Percentiles rank a stretch among this genome's conserved stretches.
These are phyloP conservation scores for Speoplatyrhinus poulsoni DNA, from an alignment of 2,113 vertebrate genomes.

Conservation along the genomic window DNA sequence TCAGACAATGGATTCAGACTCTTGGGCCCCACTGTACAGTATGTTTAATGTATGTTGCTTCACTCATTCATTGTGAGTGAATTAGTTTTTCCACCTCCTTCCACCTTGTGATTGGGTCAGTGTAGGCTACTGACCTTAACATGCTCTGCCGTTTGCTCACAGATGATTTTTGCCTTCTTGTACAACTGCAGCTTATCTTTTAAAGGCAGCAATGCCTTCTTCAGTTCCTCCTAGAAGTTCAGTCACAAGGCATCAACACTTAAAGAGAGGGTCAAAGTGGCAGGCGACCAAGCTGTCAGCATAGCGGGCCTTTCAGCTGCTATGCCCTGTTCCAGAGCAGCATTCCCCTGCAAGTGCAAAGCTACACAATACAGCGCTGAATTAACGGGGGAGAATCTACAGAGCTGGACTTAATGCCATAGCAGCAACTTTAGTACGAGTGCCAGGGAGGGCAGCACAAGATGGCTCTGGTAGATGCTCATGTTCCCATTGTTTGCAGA, in stretches of 20 bases:
- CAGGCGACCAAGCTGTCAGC: conserved; percentile 45
- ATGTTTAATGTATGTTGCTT: too few relatives aligned
- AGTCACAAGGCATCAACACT: conserved; percentile 40
- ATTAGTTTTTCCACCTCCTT: neutral
- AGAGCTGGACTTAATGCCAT: neutral
- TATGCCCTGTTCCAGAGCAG: conserved; percentile 22
- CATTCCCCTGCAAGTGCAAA: conserved; percentile 38
- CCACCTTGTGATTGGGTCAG: neutral
- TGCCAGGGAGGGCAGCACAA: neutral
- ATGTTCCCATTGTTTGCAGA: conserved; percentile 1
- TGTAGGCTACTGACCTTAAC: conserved; percentile 63
- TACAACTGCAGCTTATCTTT: conserved; percentile 74
- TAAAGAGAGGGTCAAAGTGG: conserved; percentile 42
- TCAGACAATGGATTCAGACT: too few relatives aligned
- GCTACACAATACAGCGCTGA: conserved; percentile 16
- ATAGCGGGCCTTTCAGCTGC: conserved; percentile 53
- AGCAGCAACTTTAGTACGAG: conserved; percentile 2
- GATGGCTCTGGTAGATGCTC: neutral
- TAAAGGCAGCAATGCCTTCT: conserved; percentile 70
- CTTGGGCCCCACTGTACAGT: too few relatives aligned
- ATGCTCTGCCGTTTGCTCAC: conserved; percentile 72
- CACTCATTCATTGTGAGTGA: neutral
- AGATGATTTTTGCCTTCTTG: conserved; percentile 59
- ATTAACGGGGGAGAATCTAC: conserved; percentile 8
- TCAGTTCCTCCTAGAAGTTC: conserved; percentile 74